Conservation (phyloP, 2,888 invertebrate genomes). For the Crematogaster levior region DNA sequence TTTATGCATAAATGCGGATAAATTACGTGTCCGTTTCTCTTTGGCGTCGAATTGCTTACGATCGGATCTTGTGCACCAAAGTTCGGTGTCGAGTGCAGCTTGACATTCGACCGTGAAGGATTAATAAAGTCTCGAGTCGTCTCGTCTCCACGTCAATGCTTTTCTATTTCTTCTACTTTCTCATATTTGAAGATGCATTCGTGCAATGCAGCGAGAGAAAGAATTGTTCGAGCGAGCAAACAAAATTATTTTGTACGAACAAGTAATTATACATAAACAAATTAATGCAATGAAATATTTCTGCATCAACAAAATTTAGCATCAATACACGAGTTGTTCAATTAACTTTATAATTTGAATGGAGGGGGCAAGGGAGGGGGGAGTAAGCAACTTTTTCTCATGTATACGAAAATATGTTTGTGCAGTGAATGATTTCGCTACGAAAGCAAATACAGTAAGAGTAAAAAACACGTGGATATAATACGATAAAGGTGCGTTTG, state of each 20-base stretch:
- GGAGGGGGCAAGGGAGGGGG: neutral
- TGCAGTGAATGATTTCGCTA: neutral
- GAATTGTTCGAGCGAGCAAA: neutral
- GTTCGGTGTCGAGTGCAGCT: slow-evolving; percentile 21
- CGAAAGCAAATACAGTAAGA: neutral
- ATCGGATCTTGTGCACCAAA: slow-evolving; percentile 33
- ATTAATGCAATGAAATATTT: neutral
- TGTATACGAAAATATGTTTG: neutral
- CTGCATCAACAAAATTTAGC: neutral
- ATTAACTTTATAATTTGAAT: neutral
- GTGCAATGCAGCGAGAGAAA: neutral
- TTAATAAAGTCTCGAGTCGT: slow-evolving; percentile 31
- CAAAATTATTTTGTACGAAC: neutral
- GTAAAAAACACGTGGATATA: neutral
- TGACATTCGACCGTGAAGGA: slow-evolving; percentile 31
- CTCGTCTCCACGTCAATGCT: neutral
- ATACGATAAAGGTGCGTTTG: neutral
- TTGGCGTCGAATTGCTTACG: slow-evolving; percentile 36
- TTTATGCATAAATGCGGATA: slow-evolving; percentile 43
- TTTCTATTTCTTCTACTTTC: neutral
- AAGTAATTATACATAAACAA: neutral
- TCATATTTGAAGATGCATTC: neutral
- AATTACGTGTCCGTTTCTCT: slow-evolving; percentile 42
- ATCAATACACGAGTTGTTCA: neutral
- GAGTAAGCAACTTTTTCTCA: neutral